phyloP scores from a whole-genome alignment of 1,140 invertebrate genomes.

The Lysiphlebus fabarum region DNA sequence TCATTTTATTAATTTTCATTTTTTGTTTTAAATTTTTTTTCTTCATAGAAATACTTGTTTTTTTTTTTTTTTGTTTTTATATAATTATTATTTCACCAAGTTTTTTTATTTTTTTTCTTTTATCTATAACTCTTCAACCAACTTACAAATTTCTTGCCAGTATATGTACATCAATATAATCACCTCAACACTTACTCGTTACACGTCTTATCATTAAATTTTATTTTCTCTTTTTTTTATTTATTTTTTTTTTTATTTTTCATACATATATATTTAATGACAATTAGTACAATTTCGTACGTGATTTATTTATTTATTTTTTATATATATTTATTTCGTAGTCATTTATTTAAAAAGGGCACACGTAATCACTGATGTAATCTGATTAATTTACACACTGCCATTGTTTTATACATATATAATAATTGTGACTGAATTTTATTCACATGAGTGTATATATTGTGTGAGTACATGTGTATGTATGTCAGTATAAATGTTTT shows the following conservation, averaged over 20 bases:
- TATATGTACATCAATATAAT: constrained; percentile 50
- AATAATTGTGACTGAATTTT: not conserved
- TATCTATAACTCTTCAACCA: constrained; percentile 5
- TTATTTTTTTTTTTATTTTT: constrained; percentile 26
- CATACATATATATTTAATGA: constrained; percentile 45
- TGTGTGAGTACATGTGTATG: constrained; percentile 22
- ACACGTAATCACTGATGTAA: not conserved
- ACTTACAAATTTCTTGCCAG: constrained; percentile 21
- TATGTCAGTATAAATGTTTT: constrained; percentile 28
- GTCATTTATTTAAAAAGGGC: not conserved
- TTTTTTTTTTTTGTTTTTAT: constrained; percentile 10
- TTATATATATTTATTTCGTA: not conserved
- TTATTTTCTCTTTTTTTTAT: constrained; percentile 2
- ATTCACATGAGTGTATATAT: constrained; percentile 10
- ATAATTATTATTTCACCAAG: not conserved
- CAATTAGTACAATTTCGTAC: constrained; percentile 39
- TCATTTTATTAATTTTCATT: constrained; percentile 22
- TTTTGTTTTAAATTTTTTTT: constrained; percentile 35
- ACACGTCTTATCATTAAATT: constrained; percentile 35
- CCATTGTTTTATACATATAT: not conserved
- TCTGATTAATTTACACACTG: not conserved
- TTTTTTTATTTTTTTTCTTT: not conserved
- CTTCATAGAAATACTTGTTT: constrained; percentile 13
- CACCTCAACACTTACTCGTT: constrained; percentile 45
- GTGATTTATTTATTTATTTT: not conserved